Evolutionary conservation across 2,797 vertebrate genomes (phyloP), one percentile per base, ranked within the genome.

Genomic region (Tapera naevia): DNA sequence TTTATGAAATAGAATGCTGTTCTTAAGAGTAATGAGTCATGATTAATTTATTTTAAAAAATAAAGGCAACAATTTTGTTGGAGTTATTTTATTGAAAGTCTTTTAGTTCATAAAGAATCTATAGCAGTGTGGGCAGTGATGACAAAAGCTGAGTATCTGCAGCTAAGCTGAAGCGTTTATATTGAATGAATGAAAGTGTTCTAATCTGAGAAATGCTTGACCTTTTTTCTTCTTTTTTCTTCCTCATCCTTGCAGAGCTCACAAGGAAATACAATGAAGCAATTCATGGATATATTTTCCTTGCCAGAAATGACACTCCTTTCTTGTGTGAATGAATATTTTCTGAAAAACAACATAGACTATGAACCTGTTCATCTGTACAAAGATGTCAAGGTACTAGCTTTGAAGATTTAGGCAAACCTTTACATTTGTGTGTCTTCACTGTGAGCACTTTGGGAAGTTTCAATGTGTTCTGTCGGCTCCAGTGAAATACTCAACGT

Each of bases 251-350:
- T 74, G 8, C 92, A 99, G 99, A 99, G 99, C 92, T 99, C 99
- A 67, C 99, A 99, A 6, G 99, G 99, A 61, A 98, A 99, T 95
- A 98, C 98, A 67, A 99, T 99, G 99, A 99, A 99, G 82, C 99
- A 99, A 97, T 99, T 99, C 97, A 99, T 99, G 99, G 99, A 99
- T 97, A 99, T 99, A 91, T 99, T 99, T 98, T 99, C 99, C 21
- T 97, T 99, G 93, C 99, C 99, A 0, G 99, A 99, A 98, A 99
- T 99, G 99, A 99, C 98, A 6, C 98, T 99, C 39, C 98, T 99
- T 65, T 99, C 98, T 27, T 99, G 99, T 16, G 99, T 99, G 95
- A 99, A 99, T 10, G 99, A 99, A 41, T 99, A 99, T 97, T 99
- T 99, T 96, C 98, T 99, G 97, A 99, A 97, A 95, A 99, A 99